Conservation (phyloP, 2,797 vertebrate species). For the Eleutherodactylus coqui region DNA sequence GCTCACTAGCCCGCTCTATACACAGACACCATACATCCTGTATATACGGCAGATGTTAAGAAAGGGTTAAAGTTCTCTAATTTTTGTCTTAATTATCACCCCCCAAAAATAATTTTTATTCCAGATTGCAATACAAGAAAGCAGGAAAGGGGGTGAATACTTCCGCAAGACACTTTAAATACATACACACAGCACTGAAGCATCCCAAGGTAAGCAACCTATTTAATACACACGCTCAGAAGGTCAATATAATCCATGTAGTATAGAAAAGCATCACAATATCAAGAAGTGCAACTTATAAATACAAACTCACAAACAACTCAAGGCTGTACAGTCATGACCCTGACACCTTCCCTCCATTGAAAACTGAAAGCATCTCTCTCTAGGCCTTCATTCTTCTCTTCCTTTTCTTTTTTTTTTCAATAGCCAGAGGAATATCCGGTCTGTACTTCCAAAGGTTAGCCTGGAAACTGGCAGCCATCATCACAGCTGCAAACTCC, state of each 20-base stretch:
- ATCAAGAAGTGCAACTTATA: not conserved
- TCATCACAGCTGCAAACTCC: not conserved
- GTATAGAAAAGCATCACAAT: not conserved
- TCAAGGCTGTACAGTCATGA: not conserved
- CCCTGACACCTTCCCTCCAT: not conserved
- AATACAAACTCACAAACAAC: not conserved
- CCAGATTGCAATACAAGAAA: too few relatives aligned
- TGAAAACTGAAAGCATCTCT: not conserved
- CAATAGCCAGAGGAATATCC: not conserved
- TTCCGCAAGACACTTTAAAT: too few relatives aligned
- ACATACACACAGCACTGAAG: not conserved
- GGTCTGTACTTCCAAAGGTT: not conserved
- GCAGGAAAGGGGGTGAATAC: too few relatives aligned
- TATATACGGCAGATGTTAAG: too few relatives aligned
- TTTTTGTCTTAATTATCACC: too few relatives aligned
- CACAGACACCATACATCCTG: too few relatives aligned
- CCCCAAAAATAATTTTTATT: too few relatives aligned
- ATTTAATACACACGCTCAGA: not conserved
- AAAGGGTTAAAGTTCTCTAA: too few relatives aligned
- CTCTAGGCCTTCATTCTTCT: not conserved
- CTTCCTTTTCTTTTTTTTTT: not conserved
- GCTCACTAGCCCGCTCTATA: too few relatives aligned
- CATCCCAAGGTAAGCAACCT: not conserved
- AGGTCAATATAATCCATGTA: not conserved
- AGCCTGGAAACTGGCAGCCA: not conserved